These are phyloP conservation scores for Rattus rattus DNA, from an alignment of 2,113 vertebrate genomes.

Conservation along the genomic window DNA sequence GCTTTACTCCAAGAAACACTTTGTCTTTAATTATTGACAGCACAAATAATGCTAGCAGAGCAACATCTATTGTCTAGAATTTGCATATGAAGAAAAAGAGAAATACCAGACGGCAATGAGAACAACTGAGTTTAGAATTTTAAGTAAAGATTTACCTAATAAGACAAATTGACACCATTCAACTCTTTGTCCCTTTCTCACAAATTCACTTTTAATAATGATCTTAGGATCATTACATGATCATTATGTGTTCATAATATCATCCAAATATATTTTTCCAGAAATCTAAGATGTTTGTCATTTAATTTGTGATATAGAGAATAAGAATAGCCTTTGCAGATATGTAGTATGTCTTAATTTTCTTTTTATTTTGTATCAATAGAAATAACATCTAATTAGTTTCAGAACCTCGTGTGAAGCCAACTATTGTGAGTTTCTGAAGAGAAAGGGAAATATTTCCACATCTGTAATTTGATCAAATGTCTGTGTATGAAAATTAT, in stretches of 20 bases:
- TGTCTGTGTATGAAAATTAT: not conserved
- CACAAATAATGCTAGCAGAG: not conserved
- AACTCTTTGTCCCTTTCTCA: not conserved
- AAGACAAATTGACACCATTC: not conserved
- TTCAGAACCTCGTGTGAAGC: not conserved
- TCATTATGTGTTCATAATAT: not conserved
- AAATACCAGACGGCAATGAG: not conserved
- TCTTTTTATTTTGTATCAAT: not conserved
- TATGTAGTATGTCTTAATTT: not conserved
- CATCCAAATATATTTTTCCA: constrained; percentile 22
- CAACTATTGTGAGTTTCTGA: not conserved
- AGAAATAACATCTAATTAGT: not conserved
- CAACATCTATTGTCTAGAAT: not conserved
- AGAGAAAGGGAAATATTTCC: not conserved
- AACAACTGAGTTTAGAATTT: not conserved
- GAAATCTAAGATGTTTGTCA: not conserved
- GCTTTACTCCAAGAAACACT: not conserved
- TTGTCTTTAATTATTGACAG: constrained; percentile 41
- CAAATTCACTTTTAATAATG: no score
- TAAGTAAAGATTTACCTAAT: not conserved
- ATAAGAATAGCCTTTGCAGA: not conserved
- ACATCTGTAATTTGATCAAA: not conserved
- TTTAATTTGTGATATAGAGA: constrained; percentile 32
- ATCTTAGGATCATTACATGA: no score
- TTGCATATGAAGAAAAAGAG: not conserved